These are phyloP conservation scores for Paralichthys olivaceus DNA, from an alignment of 2,113 vertebrate species.

Conservation along the genomic window DNA sequence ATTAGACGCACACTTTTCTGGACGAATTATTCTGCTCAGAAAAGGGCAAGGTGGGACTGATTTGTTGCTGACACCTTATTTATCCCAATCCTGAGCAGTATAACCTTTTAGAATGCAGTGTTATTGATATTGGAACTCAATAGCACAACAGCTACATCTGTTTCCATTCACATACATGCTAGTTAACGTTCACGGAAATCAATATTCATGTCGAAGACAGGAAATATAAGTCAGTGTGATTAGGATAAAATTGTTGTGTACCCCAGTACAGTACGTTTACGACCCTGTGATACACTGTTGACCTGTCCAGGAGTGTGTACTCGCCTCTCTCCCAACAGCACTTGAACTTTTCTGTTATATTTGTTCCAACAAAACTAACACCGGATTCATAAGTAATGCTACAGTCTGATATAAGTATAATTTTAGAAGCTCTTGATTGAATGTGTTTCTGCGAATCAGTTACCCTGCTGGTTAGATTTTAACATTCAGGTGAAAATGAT, in stretches of 20 bases:
- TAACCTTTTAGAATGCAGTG: slow-evolving; percentile 31
- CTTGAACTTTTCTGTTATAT: neutral
- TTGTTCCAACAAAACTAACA: neutral
- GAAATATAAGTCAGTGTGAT: neutral
- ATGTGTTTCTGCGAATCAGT: slow-evolving; percentile 36
- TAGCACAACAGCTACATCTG: slow-evolving; percentile 22
- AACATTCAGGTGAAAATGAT: slow-evolving; percentile 34
- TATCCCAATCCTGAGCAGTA: slow-evolving; percentile 7
- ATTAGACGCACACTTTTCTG: neutral
- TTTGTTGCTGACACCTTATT: neutral
- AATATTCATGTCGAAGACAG: neutral
- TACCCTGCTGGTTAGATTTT: slow-evolving; percentile 22
- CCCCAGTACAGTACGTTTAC: neutral
- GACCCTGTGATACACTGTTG: neutral
- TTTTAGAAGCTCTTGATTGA: slow-evolving; percentile 21
- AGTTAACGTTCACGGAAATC: slow-evolving; percentile 12
- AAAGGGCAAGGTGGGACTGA: neutral
- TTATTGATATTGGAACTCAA: slow-evolving; percentile 23
- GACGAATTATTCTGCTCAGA: neutral
- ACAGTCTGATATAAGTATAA: neutral
- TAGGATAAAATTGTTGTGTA: neutral
- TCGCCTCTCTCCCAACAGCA: neutral
- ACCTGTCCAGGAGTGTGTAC: neutral
- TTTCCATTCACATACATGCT: slow-evolving; percentile 22
- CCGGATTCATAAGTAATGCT: neutral